Base-by-base conservation (phyloP, 2,888 invertebrate species). In the Penaeus monodon region DNA sequence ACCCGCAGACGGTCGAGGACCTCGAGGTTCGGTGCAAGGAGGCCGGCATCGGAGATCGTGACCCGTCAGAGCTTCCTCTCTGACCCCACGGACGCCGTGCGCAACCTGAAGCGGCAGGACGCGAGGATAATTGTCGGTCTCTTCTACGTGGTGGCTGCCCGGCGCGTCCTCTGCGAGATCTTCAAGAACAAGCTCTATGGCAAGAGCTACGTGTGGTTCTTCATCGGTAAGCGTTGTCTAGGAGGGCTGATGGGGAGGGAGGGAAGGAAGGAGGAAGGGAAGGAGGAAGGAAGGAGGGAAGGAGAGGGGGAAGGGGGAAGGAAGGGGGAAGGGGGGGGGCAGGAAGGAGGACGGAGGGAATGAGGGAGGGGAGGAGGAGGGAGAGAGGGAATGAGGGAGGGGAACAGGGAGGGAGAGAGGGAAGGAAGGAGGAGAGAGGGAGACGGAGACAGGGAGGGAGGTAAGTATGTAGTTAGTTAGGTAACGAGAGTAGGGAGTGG, bases 161-260 rank as follows among this genome's bases (percentile, higher is more conserved):
- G 99, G 84, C 94, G 97, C 81, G 99, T 99, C 0, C 95, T 99
- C 33, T 99, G 99, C 92, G 98, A 99, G 93, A 96, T 98, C 91
- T 98, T 97, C 93, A 97, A 97, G 92, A 97, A 98, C 92, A 95
- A 96, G 89, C 94, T 99, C 38, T 99, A 97, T 92, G 99, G 99
- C 27, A 96, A 97, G 91, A 96, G 97, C 70, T 97, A 99, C 93
- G 99, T 99, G 49, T 99, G 99, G 99, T 98, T 99, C 93, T 98
- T 99, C 93, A 99, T 99, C 91, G 99, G 98, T 95, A 92, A 94
- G 95, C 81, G 44, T 81, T 20, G 29, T 44, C 44, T 44, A 2
- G 29, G 70, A 24, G 22, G 29, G 68, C 1, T 12, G 29, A 20
- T 27, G 68, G 68, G 68, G 17, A 10, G 29, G 4, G n/a, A 27